Conservation (phyloP, 2,113 vertebrate genomes). For the Progne subis region DNA sequence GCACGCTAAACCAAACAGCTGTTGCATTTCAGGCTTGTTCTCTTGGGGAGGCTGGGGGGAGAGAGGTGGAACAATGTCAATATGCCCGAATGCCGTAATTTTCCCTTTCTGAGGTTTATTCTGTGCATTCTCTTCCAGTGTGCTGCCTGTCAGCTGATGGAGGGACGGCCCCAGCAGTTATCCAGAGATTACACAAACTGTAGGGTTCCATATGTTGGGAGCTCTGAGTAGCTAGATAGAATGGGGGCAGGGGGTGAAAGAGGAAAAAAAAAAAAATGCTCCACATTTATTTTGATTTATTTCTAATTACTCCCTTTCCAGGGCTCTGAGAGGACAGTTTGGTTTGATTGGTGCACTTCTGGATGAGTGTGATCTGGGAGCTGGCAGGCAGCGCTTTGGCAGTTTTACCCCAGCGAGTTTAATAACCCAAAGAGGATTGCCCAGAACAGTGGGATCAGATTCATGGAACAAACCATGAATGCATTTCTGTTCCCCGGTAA, state of each 20-base stretch:
- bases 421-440: background rate
- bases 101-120: background rate
- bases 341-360: slow-evolving; percentile 31
- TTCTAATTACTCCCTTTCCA: slow-evolving; percentile 13
- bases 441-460: background rate
- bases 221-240: background rate
- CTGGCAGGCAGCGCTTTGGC: slow-evolving; percentile 48
- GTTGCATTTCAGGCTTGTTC: slow-evolving; percentile 15
- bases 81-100: background rate
- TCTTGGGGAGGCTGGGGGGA: background rate
- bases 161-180: background rate
- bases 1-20: slow-evolving; percentile 38
- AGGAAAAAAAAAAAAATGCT: background rate
- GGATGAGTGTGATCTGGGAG: slow-evolving; percentile 8
- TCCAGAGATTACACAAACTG: background rate
- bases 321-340: slow-evolving; percentile 26
- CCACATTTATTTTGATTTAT: slow-evolving; percentile 8
- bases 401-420: slow-evolving; percentile 49
- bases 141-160: background rate
- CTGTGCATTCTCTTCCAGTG: background rate
- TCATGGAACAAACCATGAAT: background rate
- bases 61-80: background rate
- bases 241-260: accelerated
- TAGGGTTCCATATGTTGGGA: background rate
- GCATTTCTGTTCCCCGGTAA: slow-evolving; percentile 13